Base-by-base conservation (phyloP, 2,797 vertebrate species). In the Diplodus puntazzo region DNA sequence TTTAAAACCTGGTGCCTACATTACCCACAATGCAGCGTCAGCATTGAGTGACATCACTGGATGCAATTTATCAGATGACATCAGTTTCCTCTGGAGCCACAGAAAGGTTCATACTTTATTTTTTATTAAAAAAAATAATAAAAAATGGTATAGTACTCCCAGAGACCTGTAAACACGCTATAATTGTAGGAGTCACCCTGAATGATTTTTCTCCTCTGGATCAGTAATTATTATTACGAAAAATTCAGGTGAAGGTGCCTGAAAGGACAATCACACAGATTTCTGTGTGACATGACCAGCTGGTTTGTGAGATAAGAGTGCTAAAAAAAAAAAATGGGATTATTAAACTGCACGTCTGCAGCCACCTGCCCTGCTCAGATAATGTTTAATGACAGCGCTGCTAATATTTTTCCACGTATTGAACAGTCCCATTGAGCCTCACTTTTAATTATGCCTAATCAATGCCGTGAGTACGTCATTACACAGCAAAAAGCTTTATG, bases 361-460 rank as follows among this genome's bases (percentile, higher is more conserved):
- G 69, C 73, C 78, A 86, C 83, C 75, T 87, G 84, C 70, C n/a
- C 65, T 9, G 81, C 57, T 85, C 65, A 75, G 82, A 85, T 75
- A 77, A 53, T 39, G 77, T 86, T 82, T 86, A 85, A 91, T 79
- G 80, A 80, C 87, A 84, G 75, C 14, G 17, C 69, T 73, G 84
- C 74, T 80, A 79, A 83, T 84, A 80, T 87, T 86, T 92, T 92
- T 93, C 89, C 89, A 91, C 68, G 81, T 93, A 94, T 93, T 94
- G 92, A 93, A 88, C 92, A 81, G 81, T 78, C 67, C 79, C 85
- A 84, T 72, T 68, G 79, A 90, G 90, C 77, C 73, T 72, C 80
- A 50, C 88, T 88, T 88, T 87, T 93, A 91, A 94, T 94, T 93
- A 93, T 77, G 30, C 48, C 81, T 49, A 84, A 93, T 94, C 92